Conservation (phyloP, 2,888 invertebrate species). For the Pristionchus mayeri region DNA sequence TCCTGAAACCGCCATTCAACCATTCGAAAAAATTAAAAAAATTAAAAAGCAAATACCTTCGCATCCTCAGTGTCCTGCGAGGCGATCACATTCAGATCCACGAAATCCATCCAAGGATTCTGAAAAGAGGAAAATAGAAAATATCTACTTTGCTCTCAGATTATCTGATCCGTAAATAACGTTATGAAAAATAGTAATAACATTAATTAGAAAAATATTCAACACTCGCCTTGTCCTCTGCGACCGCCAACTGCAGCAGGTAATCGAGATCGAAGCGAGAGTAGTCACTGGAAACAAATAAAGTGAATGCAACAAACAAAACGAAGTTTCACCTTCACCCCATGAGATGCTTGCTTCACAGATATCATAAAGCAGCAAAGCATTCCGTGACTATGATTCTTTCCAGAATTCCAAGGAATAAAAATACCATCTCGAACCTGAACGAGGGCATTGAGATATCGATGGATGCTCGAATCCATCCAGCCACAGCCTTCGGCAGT, state of each 20-base stretch:
- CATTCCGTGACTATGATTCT: not conserved
- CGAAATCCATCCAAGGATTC: constrained; percentile 69
- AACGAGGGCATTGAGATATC: constrained; percentile 47
- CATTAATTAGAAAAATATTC: too few relatives aligned
- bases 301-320: constrained; percentile 52
- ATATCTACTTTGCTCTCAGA: not conserved
- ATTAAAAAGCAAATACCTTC: constrained; percentile 47
- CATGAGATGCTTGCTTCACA: too few relatives aligned
- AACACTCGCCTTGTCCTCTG: constrained; percentile 58
- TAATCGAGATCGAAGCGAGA: constrained; percentile 69
- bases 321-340: too few relatives aligned
- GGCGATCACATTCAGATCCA: constrained; percentile 59
- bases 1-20: not conserved
- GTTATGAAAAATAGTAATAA: too few relatives aligned
- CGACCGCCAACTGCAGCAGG: constrained; percentile 68
- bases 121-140: constrained; percentile 48
- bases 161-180: too few relatives aligned
- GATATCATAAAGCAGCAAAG: not conserved
- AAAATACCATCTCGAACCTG: too few relatives aligned
- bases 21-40: not conserved
- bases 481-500: constrained; percentile 45
- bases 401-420: too few relatives aligned
- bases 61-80: constrained; percentile 57
- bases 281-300: constrained; percentile 58
- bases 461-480: constrained; percentile 17